These are phyloP conservation scores for Laspeyria flexula DNA, from an alignment of 2,888 invertebrate genomes.

Conservation along the genomic window DNA sequence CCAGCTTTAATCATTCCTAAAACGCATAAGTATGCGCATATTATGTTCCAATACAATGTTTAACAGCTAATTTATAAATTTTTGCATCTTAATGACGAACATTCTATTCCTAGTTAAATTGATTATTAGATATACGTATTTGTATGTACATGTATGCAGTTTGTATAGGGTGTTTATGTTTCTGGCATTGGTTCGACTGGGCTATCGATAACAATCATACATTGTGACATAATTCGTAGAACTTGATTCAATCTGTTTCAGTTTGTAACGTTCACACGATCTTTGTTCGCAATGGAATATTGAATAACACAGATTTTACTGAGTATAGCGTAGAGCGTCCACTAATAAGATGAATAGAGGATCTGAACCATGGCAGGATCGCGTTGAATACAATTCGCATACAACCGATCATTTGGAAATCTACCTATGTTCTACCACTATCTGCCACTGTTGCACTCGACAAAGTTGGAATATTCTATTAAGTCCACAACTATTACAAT, in stretches of 20 bases:
- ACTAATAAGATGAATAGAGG: too few relatives aligned
- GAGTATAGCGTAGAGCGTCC: too few relatives aligned
- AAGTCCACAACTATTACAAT: too few relatives aligned
- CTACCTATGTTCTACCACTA: too few relatives aligned
- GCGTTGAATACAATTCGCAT: too few relatives aligned
- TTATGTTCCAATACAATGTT: constrained; percentile 5
- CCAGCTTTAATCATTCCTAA: constrained; percentile 3
- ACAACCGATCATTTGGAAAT: too few relatives aligned
- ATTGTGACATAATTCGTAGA: not conserved
- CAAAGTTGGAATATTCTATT: too few relatives aligned
- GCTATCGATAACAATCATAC: not conserved
- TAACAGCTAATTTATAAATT: constrained; percentile 11
- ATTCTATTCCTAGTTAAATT: constrained; percentile 27
- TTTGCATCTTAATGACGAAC: constrained; percentile 15
- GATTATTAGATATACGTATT: constrained; percentile 4
- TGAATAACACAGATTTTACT: too few relatives aligned
- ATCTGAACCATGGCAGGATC: too few relatives aligned
- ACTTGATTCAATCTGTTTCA: not conserved
- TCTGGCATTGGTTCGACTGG: not conserved
- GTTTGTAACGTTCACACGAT: not conserved
- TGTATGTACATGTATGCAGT: not conserved
- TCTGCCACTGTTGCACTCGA: too few relatives aligned
- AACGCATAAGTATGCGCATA: constrained; percentile 9
- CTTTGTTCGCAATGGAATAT: not conserved
- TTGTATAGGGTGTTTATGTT: too few relatives aligned